Evolutionary conservation across 2,888 invertebrate species (phyloP).

Genomic region (Acholoe squamosa): DNA sequence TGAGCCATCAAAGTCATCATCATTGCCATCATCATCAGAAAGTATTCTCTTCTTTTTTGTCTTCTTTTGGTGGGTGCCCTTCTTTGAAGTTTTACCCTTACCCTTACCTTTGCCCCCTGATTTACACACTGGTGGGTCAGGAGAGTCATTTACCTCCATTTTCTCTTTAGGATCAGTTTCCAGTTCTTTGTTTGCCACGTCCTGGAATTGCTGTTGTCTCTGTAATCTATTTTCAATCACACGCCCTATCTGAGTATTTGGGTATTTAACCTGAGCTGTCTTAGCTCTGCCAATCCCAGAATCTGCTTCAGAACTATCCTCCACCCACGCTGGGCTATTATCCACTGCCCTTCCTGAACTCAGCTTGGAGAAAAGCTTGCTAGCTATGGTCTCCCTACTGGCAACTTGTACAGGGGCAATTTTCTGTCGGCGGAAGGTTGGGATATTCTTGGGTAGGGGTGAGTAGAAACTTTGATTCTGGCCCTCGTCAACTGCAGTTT

Average conservation of each 20-base stretch:
- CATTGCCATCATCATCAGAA: neutral
- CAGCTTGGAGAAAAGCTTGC: constrained; percentile 53
- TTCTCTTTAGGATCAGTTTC: neutral
- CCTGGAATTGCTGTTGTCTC: neutral
- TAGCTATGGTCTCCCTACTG: neutral
- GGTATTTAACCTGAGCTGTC: no score
- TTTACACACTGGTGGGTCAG: no score
- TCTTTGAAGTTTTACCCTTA: no score
- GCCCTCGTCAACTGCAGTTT: neutral
- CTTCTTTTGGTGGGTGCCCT: neutral
- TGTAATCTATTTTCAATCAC: neutral
- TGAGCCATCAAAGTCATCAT: neutral
- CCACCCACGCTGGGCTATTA: neutral
- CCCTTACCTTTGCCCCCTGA: no score
- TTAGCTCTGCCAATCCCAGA: neutral
- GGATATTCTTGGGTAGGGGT: neutral
- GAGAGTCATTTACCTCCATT: no score
- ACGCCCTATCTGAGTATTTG: neutral
- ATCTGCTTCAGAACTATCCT: neutral
- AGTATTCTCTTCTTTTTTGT: neutral
- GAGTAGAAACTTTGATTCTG: neutral
- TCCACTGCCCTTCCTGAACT: neutral
- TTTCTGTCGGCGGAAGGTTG: no score
- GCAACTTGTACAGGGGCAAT: neutral
- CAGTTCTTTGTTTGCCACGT: neutral